Evolutionary conservation across 1,140 invertebrate genomes (phyloP), one percentile per base, ranked within the genome.

Genomic region (Himalopsyche phryganea): DNA sequence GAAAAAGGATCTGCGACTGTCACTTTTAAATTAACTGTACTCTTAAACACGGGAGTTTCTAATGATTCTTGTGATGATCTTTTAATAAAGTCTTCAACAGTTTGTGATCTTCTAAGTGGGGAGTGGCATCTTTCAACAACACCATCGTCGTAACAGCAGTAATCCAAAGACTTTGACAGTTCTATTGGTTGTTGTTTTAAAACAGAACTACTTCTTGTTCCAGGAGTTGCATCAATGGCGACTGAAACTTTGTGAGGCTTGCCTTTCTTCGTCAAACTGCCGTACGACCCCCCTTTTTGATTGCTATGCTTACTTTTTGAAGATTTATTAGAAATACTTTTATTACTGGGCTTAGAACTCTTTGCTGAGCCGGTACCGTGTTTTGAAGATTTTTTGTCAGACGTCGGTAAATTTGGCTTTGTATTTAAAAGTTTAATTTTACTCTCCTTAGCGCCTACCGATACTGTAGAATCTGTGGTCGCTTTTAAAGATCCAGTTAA

Each of bases 111-210:
- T 65, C 75, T 65, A 36, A 78, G 55, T 46, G 68, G 71, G 36
- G 69, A 15, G 1, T 66, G 63, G 50, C 47, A 65, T 57, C 9
- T 69, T 20, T 66, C 68, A 63, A 69, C 70, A 70, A 70, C 66
- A 52, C 61, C 65, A 5, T 71, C 70, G 63, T 64, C 66, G 45
- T 58, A 59, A 51, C 53, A 64, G 14, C 57, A 61, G 51, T 65
- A 70, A 51, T 82, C 79, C 35, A 81, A 69, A 28, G 81, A 83
- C 69, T 85, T 87, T 1, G 78, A 75, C 9, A 88, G 65, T 70
- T 90, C 87, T 62, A 89, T 88, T 6, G 87, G 87, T 66, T 87
- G 80, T 73, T 89, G 87, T 66, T 84, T 82, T 50, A 89, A 68
- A 23, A 90, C 79, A 41, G 87, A 89, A 54, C 81, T 79, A 2